Conservation (phyloP, 2,113 vertebrate genomes). For the Aldabrachelys gigantea region DNA sequence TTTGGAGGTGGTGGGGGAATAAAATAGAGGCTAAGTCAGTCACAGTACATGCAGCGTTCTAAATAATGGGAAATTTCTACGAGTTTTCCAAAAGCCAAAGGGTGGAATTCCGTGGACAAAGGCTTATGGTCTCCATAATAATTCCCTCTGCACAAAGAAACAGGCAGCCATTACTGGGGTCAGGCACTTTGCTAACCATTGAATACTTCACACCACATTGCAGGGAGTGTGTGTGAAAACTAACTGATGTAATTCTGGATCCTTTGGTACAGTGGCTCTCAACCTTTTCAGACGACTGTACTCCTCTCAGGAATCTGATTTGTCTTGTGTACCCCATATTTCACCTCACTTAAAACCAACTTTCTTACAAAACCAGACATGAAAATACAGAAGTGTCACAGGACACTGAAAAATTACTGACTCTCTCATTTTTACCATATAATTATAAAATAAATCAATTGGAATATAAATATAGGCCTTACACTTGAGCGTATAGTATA, state of each 20-base stretch:
- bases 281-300: no score
- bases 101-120: not conserved
- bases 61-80: rapidly evolving
- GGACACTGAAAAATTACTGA: no score
- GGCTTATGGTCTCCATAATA: not conserved
- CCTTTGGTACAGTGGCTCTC: not conserved
- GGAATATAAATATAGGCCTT: no score
- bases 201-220: rapidly evolving
- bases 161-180: not conserved
- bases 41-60: not conserved
- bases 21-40: not conserved
- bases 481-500: no score
- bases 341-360: no score
- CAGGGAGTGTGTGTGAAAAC: not conserved
- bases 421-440: no score
- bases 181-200: rapidly evolving
- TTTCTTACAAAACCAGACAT: no score
- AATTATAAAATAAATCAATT: no score
- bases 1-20: not conserved
- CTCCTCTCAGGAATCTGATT: no score
- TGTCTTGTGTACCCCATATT: no score
- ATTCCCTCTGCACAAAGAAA: rapidly evolving
- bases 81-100: not conserved
- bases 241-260: not conserved
- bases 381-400: no score